Percentiles rank a stretch among this genome's conserved stretches.
phyloP scores from a whole-genome alignment of 2,113 vertebrate species.

The Lophius piscatorius region DNA sequence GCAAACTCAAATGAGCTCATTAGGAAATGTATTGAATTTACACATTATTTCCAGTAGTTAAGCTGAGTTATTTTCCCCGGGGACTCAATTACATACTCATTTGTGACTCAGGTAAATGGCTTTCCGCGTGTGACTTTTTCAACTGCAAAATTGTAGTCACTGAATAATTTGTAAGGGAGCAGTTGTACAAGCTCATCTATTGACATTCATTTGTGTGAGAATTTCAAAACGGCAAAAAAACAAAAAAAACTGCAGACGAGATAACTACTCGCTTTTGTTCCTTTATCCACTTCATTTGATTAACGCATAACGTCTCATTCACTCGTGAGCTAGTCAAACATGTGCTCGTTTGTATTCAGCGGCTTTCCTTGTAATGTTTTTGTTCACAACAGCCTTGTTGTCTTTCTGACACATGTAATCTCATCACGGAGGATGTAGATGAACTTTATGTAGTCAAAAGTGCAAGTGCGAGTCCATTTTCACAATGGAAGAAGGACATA shows the following conservation, averaged over 20 bases:
- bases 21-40: slow-evolving; percentile 95
- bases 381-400: slow-evolving; percentile 64
- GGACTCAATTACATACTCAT: slow-evolving; percentile 92
- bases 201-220: slow-evolving; percentile 69
- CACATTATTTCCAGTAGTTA: slow-evolving; percentile 98
- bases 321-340: slow-evolving; percentile 53
- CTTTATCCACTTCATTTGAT: slow-evolving; percentile 79
- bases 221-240: slow-evolving; percentile 39
- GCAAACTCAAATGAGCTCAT: slow-evolving; percentile 91
- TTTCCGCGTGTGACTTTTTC: slow-evolving; percentile 74
- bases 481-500: slow-evolving; percentile 44
- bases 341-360: slow-evolving; percentile 52
- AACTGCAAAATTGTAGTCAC: slow-evolving; percentile 76
- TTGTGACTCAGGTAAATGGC: slow-evolving; percentile 87
- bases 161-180: slow-evolving; percentile 80
- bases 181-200: slow-evolving; percentile 73
- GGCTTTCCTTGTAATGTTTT: slow-evolving; percentile 58
- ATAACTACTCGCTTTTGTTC: slow-evolving; percentile 87
- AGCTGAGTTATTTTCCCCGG: slow-evolving; percentile 94
- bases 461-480: slow-evolving; percentile 38
- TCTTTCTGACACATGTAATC: slow-evolving; percentile 52
- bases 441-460: slow-evolving; percentile 53
- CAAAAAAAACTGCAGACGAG: slow-evolving; percentile 42
- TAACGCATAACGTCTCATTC: slow-evolving; percentile 69
- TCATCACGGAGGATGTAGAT: slow-evolving; percentile 26